Evolutionary conservation across 2,113 vertebrate species (phyloP).

Genomic region (Phaethornis superciliosus): DNA sequence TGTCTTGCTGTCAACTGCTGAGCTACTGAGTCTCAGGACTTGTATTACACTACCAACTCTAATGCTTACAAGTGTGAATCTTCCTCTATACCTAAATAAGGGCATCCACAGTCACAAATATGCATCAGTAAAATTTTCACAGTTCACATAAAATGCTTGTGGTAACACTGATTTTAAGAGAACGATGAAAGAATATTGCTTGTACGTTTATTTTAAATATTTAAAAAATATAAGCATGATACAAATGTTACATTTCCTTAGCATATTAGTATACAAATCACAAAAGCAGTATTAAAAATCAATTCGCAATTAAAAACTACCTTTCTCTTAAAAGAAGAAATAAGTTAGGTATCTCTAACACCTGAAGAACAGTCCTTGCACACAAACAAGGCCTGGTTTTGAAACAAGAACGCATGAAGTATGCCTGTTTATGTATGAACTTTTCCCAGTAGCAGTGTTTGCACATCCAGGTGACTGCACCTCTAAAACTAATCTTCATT

Average conservation of each 20-base stretch:
- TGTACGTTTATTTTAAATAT: conserved; percentile 38
- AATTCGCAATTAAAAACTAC: not conserved
- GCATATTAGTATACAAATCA: not conserved
- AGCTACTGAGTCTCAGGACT: not conserved
- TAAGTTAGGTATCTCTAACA: not conserved
- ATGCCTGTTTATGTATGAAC: not conserved
- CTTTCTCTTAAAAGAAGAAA: not conserved
- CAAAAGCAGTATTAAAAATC: not conserved
- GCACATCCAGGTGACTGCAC: not conserved
- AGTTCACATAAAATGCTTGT: not conserved
- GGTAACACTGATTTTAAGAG: not conserved
- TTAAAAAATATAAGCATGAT: not conserved
- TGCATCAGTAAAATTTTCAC: not conserved
- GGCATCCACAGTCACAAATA: not conserved
- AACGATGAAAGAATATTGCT: not conserved
- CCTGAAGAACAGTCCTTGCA: not conserved
- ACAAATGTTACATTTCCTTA: not conserved
- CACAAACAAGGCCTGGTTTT: not conserved
- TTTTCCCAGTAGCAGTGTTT: not conserved
- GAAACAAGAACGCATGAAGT: not conserved
- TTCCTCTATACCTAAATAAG: not conserved
- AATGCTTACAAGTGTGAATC: not conserved
- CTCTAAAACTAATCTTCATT: not conserved
- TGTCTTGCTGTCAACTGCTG: not conserved
- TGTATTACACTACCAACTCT: not conserved